Evolutionary conservation across 2,888 invertebrate genomes (phyloP), one percentile per base, ranked within the genome.

Genomic region (Leptinotarsa haldemani): DNA sequence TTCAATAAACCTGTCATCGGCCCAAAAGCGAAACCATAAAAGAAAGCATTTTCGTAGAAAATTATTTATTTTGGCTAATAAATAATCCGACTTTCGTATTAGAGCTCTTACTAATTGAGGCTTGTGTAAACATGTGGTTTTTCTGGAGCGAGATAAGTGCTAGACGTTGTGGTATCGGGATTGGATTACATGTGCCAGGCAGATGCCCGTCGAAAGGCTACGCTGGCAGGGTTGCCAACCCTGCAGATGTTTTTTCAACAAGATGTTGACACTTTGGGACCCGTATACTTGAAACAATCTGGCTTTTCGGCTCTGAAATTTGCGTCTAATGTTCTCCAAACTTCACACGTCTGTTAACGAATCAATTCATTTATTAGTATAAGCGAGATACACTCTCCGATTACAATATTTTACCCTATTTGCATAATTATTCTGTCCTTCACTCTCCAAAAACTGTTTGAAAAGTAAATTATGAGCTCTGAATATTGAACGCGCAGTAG

Each of bases 41-140:
- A 76, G 73, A 72, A 68, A 73, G 73, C 78, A 71, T 79, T 78
- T 80, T 79, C 72, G 74, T 68, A 67, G 75, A 75, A 79, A 77
- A 77, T 77, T 79, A 78, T 80, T 78, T 81, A 81, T 81, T 81
- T 81, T 79, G 77, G 75, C 72, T 78, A 80, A 81, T 81, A 80
- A 81, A 81, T 80, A 78, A 79, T 75, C 70, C 74, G 74, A 68
- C 69, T 69, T 70, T 74, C 76, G 67, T 76, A 76, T 77, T 76
- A 75, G 74, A 76, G 72, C 80, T 79, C 81, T 77, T 80, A 78
- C 80, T 80, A 82, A 82, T 81, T 80, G 81, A 81, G 79, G 75
- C 78, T 77, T 75, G 78, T 77, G 79, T 82, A 82, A 81, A 82
- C 83, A 82, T 82, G 81, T 83, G 83, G 81, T 82, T 82, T 82